Evolutionary conservation across 1,140 invertebrate species (phyloP), one percentile per base, ranked within the genome.

Genomic region (Halesus radiatus): DNA sequence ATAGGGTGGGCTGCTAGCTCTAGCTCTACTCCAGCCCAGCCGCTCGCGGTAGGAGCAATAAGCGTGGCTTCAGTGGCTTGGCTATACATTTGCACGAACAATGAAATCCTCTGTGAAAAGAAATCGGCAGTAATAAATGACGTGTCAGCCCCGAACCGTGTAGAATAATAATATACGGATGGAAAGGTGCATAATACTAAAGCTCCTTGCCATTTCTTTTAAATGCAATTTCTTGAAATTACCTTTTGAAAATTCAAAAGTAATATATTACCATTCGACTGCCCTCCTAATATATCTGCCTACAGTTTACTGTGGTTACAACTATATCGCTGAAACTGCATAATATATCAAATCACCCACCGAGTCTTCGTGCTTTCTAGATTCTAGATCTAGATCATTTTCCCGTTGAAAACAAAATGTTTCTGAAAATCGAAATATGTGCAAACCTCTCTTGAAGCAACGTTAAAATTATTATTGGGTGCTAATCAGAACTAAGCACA

Each of bases 91-190:
- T 15, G 23, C 68, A 52, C 18, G 68, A 45, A 72, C 68, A 72
- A 72, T 72, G 68, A 72, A 37, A 50, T 72, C 29, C 37, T 18
- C 32, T 50, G 22, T 72, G 68, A 52, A 52, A 72, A 16, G 32
- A 72, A n/a, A 72, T 72, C 37, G 32, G 20, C 6, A 72, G 52
- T 72, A 72, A 72, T 72, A 72, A 72, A 72, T 72, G 68, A 72
- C 68, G 68, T 72, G 68, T 72, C 68, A 72, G 7, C 62, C 29
- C 10, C n/a, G 16, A 16, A 26, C 16, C n/a, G 22, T 66, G 62
- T 60, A 60, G 23, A 22, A 56, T 18, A 45, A 45, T 45, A n/a
- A 29, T 66, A 66, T 66, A 66, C 62, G 29, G 26, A 66, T 66
- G 62, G 26, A 60, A 66, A 22, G 22, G 26, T 66, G 16, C 23